Evolutionary conservation across 2,797 vertebrate species (phyloP).

Genomic region (Pelobates cultripes): DNA sequence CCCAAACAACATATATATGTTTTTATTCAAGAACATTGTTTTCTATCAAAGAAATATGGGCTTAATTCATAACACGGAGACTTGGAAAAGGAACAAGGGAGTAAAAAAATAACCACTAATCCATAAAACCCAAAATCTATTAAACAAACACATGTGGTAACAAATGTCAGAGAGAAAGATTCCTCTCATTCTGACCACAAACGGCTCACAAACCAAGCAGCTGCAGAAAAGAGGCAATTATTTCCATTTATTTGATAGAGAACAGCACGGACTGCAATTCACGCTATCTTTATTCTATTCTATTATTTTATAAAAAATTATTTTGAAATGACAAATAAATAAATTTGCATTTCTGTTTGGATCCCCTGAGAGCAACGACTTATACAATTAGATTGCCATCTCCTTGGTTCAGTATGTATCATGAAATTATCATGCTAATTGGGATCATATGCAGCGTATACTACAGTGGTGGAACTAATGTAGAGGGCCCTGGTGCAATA

Average conservation of each 20-base stretch:
- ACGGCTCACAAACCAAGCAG: not conserved
- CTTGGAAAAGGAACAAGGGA: conserved; percentile 16
- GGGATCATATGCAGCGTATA: too few relatives aligned
- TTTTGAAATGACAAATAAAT: too few relatives aligned
- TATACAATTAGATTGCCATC: too few relatives aligned
- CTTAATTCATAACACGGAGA: conserved; percentile 15
- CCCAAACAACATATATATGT: too few relatives aligned
- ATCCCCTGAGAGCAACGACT: too few relatives aligned
- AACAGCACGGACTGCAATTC: not conserved
- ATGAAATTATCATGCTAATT: too few relatives aligned
- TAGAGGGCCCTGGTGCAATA: too few relatives aligned
- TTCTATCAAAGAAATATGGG: conserved; percentile 16
- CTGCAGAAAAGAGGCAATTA: conserved; percentile 25
- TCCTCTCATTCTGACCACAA: conserved; percentile 4
- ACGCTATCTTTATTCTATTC: not conserved
- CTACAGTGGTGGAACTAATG: too few relatives aligned
- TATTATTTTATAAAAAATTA: too few relatives aligned
- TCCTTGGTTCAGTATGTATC: too few relatives aligned
- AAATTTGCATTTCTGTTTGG: too few relatives aligned
- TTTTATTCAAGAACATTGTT: conserved; percentile 3
- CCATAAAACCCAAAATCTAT: conserved; percentile 30
- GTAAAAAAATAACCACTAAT: conserved; percentile 15
- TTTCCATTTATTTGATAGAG: not conserved
- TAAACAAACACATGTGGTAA: conserved; percentile 30
- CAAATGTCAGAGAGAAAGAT: conserved; percentile 3